Evolutionary conservation across 2,888 invertebrate genomes (phyloP).

Genomic region (Ichneumoninae sp.): DNA sequence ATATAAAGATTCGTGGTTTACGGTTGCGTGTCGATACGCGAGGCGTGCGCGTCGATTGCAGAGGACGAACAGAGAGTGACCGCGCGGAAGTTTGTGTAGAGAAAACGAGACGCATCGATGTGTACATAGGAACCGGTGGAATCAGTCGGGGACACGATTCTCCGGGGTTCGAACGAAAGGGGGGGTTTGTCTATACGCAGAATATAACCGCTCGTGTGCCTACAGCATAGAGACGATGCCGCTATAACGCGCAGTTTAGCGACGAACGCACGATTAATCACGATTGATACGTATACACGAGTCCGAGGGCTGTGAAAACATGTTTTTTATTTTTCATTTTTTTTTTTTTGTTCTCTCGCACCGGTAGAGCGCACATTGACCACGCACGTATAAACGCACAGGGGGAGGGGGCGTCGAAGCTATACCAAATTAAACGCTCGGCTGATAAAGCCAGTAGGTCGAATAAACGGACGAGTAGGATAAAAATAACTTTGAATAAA

Average conservation of each 20-base stretch:
- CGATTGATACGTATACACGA: conserved; percentile 33
- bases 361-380: not conserved
- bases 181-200: not conserved
- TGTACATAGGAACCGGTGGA: not conserved
- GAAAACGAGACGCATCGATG: conserved; percentile 16
- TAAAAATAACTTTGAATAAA: not conserved
- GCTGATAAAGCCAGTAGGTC: conserved; percentile 23
- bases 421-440: conserved; percentile 25
- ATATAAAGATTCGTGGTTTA: conserved; percentile 55
- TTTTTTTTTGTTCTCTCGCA: not conserved
- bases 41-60: conserved; percentile 8
- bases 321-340: not conserved
- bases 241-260: conserved; percentile 18
- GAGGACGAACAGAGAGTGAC: conserved; percentile 1
- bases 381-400: conserved; percentile 12
- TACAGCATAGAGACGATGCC: not conserved
- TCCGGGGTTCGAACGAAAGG: not conserved
- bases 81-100: not conserved
- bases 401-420: not conserved
- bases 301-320: conserved; percentile 39
- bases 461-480: not conserved
- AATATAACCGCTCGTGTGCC: not conserved
- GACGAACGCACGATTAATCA: conserved; percentile 50
- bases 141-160: conserved; percentile 20
- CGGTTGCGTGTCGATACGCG: not conserved